Conservation (phyloP, 2,888 invertebrate species). For the Cataglyphis cursor region DNA sequence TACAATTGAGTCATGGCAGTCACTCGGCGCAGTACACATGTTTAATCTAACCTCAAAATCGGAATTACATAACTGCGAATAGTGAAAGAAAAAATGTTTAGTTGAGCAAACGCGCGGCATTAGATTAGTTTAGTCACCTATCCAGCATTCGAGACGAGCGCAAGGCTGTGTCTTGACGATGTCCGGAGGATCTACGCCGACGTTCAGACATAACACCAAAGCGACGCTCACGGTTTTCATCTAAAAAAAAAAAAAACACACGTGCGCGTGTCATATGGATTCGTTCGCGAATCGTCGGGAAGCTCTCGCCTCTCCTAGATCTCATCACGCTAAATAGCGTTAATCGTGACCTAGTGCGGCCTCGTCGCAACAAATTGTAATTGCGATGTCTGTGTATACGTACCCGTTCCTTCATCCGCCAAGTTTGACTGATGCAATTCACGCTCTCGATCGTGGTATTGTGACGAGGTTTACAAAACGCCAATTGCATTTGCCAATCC, state of each 20-base stretch:
- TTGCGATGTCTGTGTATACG: slow-evolving; percentile 68
- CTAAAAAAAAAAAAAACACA: slow-evolving; percentile 87
- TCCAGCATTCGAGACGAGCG: slow-evolving; percentile 98
- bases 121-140: slow-evolving; percentile 89
- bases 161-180: slow-evolving; percentile 98
- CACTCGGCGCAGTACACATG: slow-evolving; percentile 48
- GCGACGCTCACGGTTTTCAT: slow-evolving; percentile 99
- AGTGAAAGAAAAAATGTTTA: slow-evolving; percentile 43
- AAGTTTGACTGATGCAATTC: slow-evolving; percentile 91
- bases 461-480: slow-evolving; percentile 92
- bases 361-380: background rate
- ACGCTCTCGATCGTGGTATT: slow-evolving; percentile 91
- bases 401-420: slow-evolving; percentile 97
- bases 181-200: slow-evolving; percentile 99
- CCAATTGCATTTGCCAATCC: slow-evolving; percentile 91
- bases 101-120: slow-evolving; percentile 67
- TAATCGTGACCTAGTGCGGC: background rate
- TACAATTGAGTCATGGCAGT: background rate
- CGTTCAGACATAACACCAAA: slow-evolving; percentile 98
- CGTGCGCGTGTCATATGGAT: background rate
- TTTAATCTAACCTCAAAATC: slow-evolving; percentile 77
- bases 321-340: background rate
- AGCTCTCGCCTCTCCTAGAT: background rate
- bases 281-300: background rate
- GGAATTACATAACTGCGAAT: slow-evolving; percentile 75